Conservation (phyloP, 2,113 vertebrate species). For the Salvelinus sp. region DNA sequence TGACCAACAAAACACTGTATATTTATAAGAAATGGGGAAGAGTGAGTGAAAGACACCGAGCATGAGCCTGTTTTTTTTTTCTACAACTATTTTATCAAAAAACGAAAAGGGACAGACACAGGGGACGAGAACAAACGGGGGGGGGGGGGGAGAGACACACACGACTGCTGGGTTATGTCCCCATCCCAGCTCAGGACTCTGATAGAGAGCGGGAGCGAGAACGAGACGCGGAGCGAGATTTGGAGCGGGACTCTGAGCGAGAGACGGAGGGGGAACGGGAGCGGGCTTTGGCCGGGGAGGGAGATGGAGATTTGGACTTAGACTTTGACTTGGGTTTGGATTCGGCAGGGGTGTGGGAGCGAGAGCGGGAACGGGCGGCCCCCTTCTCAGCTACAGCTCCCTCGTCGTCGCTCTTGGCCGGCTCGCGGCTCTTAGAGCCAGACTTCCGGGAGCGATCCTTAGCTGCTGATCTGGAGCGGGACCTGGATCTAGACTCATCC, state of each 20-base stretch:
- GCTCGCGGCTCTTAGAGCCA: conserved; percentile 58
- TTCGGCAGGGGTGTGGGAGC: conserved; percentile 30
- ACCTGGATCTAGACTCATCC: conserved; percentile 75
- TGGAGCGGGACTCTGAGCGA: conserved; percentile 14
- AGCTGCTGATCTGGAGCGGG: conserved; percentile 58
- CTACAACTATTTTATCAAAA: conserved; percentile 25
- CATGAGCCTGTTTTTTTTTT: conserved; percentile 13
- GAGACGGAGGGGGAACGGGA: not conserved
- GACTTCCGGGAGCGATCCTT: conserved; percentile 71
- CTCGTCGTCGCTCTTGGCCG: conserved; percentile 58
- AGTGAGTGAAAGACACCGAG: conserved; percentile 11
- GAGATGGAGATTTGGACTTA: conserved; percentile 25
- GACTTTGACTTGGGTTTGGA: not conserved
- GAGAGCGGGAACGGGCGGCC: conserved; percentile 61
- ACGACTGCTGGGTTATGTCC: not conserved
- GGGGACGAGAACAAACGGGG: not conserved
- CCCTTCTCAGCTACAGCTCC: conserved; percentile 46
- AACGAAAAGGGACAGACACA: conserved; percentile 19
- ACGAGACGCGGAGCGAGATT: conserved; percentile 9
- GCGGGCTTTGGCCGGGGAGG: conserved; percentile 6
- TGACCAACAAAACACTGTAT: not conserved
- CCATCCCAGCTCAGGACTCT: conserved; percentile 21
- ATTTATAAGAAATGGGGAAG: conserved; percentile 21
- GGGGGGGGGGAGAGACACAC: not conserved
- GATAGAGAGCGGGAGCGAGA: conserved; percentile 36